phyloP scores from a whole-genome alignment of 2,888 invertebrate species.

The Eilema depressum region DNA sequence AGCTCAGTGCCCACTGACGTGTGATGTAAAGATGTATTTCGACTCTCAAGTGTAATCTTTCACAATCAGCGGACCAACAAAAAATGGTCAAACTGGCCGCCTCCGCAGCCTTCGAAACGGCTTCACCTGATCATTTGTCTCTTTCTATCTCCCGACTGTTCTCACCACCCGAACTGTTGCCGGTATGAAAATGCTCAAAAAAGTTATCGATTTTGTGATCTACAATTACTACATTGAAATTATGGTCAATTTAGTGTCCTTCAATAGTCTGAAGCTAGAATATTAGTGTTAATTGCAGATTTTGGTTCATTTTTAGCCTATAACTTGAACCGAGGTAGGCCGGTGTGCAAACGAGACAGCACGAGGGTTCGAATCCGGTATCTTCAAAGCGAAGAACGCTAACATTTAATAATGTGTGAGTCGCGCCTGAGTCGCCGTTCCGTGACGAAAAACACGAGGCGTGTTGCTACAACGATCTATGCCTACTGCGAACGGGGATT shows the following conservation, averaged over 20 bases:
- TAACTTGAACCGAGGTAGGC: slow-evolving; percentile 45
- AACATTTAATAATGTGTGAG: slow-evolving; percentile 84
- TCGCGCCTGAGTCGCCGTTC: slow-evolving; percentile 86
- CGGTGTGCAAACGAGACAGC: slow-evolving; percentile 77
- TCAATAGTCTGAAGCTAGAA: slow-evolving; percentile 18
- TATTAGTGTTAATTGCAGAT: slow-evolving; percentile 23
- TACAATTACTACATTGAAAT: slow-evolving; percentile 20
- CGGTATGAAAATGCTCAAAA: slow-evolving; percentile 57
- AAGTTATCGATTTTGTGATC: slow-evolving; percentile 34
- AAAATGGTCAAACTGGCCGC: slow-evolving; percentile 86
- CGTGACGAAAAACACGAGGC: slow-evolving; percentile 86
- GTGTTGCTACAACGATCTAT: slow-evolving; percentile 85
- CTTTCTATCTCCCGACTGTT: slow-evolving; percentile 71
- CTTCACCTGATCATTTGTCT: slow-evolving; percentile 76
- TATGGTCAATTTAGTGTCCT: slow-evolving; percentile 15
- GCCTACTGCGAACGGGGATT: slow-evolving; percentile 74
- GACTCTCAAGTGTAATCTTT: slow-evolving; percentile 87
- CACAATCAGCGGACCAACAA: slow-evolving; percentile 86
- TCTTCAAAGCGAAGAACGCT: slow-evolving; percentile 82
- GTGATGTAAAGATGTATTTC: slow-evolving; percentile 88
- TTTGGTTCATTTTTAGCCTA: slow-evolving; percentile 28
- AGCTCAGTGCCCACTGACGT: slow-evolving; percentile 87
- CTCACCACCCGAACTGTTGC: slow-evolving; percentile 49
- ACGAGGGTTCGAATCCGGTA: slow-evolving; percentile 76
- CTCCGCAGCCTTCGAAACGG: slow-evolving; percentile 82